phyloP scores from a whole-genome alignment of 2,888 invertebrate genomes.

The Leistus spinibarbis region DNA sequence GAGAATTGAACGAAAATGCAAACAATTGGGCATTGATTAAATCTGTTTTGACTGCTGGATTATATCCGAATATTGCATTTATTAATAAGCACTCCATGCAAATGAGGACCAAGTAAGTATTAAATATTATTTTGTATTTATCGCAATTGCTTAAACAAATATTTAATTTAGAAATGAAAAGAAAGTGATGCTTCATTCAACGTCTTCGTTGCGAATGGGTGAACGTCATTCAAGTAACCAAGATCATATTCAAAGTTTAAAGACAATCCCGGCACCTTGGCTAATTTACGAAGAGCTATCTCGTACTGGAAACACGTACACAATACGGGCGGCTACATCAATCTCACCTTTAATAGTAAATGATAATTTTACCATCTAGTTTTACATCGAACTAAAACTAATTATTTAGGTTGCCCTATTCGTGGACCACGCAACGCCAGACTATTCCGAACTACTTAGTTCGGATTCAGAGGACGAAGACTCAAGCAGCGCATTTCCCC shows the following conservation, averaged over 20 bases:
- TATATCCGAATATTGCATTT: slow-evolving; percentile 87
- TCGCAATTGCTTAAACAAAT: not conserved
- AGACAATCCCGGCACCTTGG: slow-evolving; percentile 78
- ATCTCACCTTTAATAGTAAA: slow-evolving; percentile 79
- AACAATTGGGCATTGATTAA: slow-evolving; percentile 92
- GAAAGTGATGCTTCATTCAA: slow-evolving; percentile 66
- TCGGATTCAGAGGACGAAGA: slow-evolving; percentile 44
- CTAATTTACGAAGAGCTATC: slow-evolving; percentile 86
- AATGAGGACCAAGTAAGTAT: slow-evolving; percentile 28
- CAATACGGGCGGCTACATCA: slow-evolving; percentile 79
- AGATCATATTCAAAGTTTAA: slow-evolving; percentile 45
- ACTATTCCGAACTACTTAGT: not conserved
- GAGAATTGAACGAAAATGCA: slow-evolving; percentile 82
- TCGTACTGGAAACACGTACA: slow-evolving; percentile 69
- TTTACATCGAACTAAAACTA: not conserved
- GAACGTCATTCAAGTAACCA: slow-evolving; percentile 51
- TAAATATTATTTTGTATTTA: not conserved
- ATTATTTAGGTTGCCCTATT: slow-evolving; percentile 30
- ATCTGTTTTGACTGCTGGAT: slow-evolving; percentile 83
- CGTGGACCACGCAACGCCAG: slow-evolving; percentile 43
- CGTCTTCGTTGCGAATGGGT: slow-evolving; percentile 63
- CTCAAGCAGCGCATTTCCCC: slow-evolving; percentile 38
- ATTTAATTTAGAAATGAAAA: slow-evolving; percentile 62
- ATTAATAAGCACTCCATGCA: slow-evolving; percentile 66
- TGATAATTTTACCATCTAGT: slow-evolving; percentile 4